These are phyloP conservation scores for Argyrosomus japonicus DNA, from an alignment of 2,113 vertebrate genomes.

Conservation along the genomic window DNA sequence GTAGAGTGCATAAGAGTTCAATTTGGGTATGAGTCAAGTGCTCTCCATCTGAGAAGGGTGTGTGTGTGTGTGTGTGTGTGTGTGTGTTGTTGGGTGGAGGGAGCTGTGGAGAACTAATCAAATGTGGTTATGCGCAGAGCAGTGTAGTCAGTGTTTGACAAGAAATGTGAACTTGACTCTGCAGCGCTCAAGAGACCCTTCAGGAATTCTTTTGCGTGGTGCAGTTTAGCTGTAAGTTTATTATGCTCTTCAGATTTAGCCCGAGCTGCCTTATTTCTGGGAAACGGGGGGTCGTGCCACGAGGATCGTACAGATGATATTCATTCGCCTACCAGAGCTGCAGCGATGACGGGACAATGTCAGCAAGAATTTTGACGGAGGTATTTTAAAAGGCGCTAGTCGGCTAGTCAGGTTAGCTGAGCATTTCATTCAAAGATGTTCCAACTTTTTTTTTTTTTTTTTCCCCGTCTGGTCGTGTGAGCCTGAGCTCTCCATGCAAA, in stretches of 20 bases:
- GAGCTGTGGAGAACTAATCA: conserved; percentile 68
- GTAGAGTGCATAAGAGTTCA: conserved; percentile 68
- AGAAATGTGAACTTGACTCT: conserved; percentile 70
- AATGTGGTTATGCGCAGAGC: conserved; percentile 64
- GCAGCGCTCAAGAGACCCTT: conserved; percentile 56
- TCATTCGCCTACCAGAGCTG: background rate
- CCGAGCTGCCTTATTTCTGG: conserved; percentile 19
- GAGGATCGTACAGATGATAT: conserved; percentile 33
- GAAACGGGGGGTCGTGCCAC: background rate
- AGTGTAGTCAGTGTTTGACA: conserved; percentile 59
- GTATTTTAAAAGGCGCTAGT: background rate
- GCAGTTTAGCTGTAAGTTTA: conserved; percentile 12
- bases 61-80: conserved; percentile 14
- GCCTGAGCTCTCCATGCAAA: background rate
- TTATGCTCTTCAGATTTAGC: conserved; percentile 16
- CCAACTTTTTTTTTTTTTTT: background rate
- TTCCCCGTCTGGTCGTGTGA: background rate
- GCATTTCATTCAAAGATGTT: background rate
- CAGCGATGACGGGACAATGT: conserved; percentile 7
- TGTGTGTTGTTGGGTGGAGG: conserved; percentile 16
- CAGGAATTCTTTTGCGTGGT: conserved; percentile 27
- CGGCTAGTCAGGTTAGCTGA: too few relatives aligned
- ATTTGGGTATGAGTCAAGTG: conserved; percentile 78
- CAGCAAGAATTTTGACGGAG: conserved; percentile 25
- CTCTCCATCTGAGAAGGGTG: conserved; percentile 71